Conservation (phyloP, 2,797 vertebrate species). For the Pangasius sanitwongsei region DNA sequence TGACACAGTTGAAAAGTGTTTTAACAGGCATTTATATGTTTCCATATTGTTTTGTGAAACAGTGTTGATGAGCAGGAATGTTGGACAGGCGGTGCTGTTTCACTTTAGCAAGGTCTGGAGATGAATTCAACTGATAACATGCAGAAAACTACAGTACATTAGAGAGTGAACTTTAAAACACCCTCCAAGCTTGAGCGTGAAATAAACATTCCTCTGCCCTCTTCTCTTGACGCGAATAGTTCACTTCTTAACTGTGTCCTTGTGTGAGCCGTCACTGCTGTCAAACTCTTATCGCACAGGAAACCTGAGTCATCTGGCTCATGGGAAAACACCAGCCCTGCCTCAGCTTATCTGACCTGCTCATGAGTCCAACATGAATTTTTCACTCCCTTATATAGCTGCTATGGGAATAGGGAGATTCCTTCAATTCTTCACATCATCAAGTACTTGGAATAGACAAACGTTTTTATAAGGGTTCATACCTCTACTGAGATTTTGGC, state of each 20-base stretch:
- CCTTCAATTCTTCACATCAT: slow-evolving; percentile 54
- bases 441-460: slow-evolving; percentile 27
- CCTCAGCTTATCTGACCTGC: slow-evolving; percentile 42
- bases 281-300: slow-evolving; percentile 37
- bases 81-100: neutral
- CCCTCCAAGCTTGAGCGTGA: neutral
- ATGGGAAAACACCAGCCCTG: slow-evolving; percentile 50
- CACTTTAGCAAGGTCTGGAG: neutral
- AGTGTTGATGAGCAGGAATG: neutral
- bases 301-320: slow-evolving; percentile 46
- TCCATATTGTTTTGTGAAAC: neutral
- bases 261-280: neutral
- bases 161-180: neutral
- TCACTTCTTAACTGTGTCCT: neutral
- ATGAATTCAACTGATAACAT: neutral
- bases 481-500: neutral
- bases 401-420: slow-evolving; percentile 46
- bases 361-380: slow-evolving; percentile 47
- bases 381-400: slow-evolving; percentile 56
- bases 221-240: neutral
- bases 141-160: neutral
- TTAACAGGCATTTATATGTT: neutral
- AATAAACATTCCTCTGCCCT: neutral
- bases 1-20: neutral
- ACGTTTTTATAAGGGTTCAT: neutral